Conservation (phyloP, 2,888 invertebrate genomes). For the Lycocerus yunnanus region DNA sequence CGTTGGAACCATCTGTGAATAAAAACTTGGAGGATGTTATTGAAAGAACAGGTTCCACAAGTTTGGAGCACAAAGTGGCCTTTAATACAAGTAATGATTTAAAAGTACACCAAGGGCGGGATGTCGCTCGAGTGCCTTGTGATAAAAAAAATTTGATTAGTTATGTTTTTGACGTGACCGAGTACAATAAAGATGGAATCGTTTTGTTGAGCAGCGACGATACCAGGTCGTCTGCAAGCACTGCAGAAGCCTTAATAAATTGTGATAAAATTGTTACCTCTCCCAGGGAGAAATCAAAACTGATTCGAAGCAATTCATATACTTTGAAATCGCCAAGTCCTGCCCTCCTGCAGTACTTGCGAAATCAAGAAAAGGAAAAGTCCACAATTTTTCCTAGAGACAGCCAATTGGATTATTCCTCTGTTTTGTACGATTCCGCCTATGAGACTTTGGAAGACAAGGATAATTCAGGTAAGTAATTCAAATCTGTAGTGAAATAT, state of each 20-base stretch:
- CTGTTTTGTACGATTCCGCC: background rate
- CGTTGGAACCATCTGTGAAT: constrained; percentile 34
- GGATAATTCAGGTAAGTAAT: background rate
- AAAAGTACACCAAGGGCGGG: constrained; percentile 29
- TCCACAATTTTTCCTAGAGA: background rate
- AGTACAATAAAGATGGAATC: constrained; percentile 39
- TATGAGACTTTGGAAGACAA: background rate
- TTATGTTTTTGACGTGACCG: constrained; percentile 45
- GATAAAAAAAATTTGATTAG: constrained; percentile 37
- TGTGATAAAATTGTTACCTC: constrained; percentile 4
- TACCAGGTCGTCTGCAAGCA: background rate
- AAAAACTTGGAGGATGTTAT: constrained; percentile 17
- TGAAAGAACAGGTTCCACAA: constrained; percentile 7
- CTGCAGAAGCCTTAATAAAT: background rate
- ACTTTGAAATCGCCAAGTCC: constrained; percentile 79
- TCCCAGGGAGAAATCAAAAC: constrained; percentile 54
- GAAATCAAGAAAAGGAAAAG: constrained; percentile 51
- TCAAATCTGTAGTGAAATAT: background rate
- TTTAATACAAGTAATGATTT: constrained; percentile 7
- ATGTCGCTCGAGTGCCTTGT: constrained; percentile 15
- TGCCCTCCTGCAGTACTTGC: constrained; percentile 68
- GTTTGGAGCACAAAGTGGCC: constrained; percentile 32
- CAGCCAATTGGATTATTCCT: background rate
- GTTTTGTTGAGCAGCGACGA: constrained; percentile 7
- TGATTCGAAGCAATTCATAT: constrained; percentile 78